A percentile compares a stretch with the other conserved stretches of the same genome.
phyloP scores from a whole-genome alignment of 2,888 invertebrate genomes.

The Mellilla xanthometata region DNA sequence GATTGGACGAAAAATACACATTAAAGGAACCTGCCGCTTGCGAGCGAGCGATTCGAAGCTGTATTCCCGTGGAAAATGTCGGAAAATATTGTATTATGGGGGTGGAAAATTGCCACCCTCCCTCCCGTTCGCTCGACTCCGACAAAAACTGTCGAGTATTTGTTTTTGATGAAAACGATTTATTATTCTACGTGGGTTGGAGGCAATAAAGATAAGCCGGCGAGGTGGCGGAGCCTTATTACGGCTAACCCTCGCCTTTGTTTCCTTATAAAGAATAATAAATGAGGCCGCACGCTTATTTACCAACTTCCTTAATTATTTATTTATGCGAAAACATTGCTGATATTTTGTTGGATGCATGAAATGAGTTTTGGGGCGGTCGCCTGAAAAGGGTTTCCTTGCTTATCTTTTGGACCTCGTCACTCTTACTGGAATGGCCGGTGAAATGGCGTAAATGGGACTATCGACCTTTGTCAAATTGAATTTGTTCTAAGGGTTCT shows the following conservation, averaged over 20 bases:
- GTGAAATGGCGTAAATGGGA: constrained; percentile 20
- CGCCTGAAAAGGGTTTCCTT: constrained; percentile 34
- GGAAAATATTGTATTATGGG: constrained; percentile 83
- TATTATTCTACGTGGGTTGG: constrained; percentile 84
- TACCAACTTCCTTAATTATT: constrained; percentile 81
- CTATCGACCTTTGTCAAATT: constrained; percentile 19
- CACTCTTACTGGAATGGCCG: constrained; percentile 18
- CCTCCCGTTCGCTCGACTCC: constrained; percentile 79
- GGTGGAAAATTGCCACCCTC: constrained; percentile 82
- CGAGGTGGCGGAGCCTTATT: constrained; percentile 83
- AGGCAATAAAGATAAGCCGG: constrained; percentile 83
- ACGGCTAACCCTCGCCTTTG: constrained; percentile 83
- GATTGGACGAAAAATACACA: constrained; percentile 84
- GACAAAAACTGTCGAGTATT: constrained; percentile 84
- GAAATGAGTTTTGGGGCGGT: constrained; percentile 43
- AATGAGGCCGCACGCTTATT: constrained; percentile 81
- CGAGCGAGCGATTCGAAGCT: constrained; percentile 82
- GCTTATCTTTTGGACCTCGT: constrained; percentile 27
- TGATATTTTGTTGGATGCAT: constrained; percentile 68
- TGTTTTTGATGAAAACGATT: constrained; percentile 84
- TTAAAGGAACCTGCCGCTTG: constrained; percentile 82
- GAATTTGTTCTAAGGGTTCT: constrained; percentile 1
- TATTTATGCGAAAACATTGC: constrained; percentile 77
- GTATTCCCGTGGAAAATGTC: constrained; percentile 83
- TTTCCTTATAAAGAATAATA: constrained; percentile 84